phyloP scores from a whole-genome alignment of 2,113 vertebrate species.

The Clupea harengus region DNA sequence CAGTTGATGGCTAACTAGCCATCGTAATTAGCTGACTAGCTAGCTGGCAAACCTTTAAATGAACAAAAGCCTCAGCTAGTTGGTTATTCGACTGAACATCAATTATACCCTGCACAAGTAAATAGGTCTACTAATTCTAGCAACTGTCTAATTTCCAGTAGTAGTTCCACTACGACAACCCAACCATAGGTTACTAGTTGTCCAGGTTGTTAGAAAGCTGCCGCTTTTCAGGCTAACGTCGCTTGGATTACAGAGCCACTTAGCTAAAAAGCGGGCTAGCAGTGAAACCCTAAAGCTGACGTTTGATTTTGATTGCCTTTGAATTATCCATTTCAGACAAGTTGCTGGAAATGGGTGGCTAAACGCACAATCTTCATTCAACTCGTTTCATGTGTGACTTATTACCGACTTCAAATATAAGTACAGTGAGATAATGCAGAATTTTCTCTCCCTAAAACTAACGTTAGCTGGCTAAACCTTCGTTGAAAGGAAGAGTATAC shows the following conservation, averaged over 20 bases:
- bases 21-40: background rate
- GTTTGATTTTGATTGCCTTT: background rate
- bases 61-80: background rate
- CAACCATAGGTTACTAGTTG: background rate
- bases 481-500: background rate
- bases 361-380: background rate
- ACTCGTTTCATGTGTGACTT: background rate
- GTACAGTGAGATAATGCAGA: too few species aligned
- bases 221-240: background rate
- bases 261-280: constrained; percentile 22
- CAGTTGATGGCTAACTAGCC: constrained; percentile 2
- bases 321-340: background rate
- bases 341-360: background rate
- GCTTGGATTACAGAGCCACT: background rate
- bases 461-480: background rate
- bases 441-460: background rate
- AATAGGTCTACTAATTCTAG: background rate
- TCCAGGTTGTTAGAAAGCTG: background rate
- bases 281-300: background rate
- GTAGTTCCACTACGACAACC: background rate
- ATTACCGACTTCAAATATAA: background rate
- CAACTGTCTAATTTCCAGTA: background rate
- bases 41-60: background rate
- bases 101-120: background rate
- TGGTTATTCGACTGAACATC: background rate